These are phyloP conservation scores for Teleogryllus oceanicus DNA, from an alignment of 2,888 invertebrate species.

Conservation along the genomic window DNA sequence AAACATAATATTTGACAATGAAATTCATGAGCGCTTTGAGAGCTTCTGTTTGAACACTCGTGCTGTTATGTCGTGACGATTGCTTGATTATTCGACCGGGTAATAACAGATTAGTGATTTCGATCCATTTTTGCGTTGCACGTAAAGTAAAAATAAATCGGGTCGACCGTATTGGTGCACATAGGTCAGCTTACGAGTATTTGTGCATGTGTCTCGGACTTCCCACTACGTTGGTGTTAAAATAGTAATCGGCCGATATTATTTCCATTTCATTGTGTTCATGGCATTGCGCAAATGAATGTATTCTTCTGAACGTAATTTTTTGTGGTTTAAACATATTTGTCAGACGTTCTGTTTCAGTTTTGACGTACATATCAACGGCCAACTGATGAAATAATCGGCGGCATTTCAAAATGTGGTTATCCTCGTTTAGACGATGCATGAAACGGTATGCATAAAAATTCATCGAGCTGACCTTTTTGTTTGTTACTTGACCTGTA, in stretches of 20 bases:
- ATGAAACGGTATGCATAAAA: constrained; percentile 41
- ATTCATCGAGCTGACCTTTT: constrained; percentile 39
- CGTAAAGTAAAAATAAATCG: no score
- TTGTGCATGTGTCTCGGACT: no score
- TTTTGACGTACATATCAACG: neutral
- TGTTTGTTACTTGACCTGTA: constrained; percentile 35
- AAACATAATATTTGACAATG: neutral
- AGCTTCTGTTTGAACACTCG: neutral
- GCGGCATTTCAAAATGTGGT: constrained; percentile 34
- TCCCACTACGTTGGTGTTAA: no score
- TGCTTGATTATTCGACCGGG: neutral
- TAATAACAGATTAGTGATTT: neutral
- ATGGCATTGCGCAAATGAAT: neutral
- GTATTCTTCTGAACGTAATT: neutral
- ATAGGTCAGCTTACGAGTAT: no score
- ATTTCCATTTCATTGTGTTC: neutral
- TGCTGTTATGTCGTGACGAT: neutral
- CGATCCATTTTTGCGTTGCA: neutral
- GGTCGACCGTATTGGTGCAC: no score
- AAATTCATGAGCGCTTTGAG: neutral
- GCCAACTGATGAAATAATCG: neutral
- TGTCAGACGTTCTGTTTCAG: neutral
- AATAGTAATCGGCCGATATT: no score
- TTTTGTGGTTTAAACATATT: neutral
- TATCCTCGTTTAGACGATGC: constrained; percentile 38